Evolutionary conservation across 92 coral and sea anemone species (phyloP), one percentile per base, ranked within the genome.

Genomic region (Palythoa grandiflora): DNA sequence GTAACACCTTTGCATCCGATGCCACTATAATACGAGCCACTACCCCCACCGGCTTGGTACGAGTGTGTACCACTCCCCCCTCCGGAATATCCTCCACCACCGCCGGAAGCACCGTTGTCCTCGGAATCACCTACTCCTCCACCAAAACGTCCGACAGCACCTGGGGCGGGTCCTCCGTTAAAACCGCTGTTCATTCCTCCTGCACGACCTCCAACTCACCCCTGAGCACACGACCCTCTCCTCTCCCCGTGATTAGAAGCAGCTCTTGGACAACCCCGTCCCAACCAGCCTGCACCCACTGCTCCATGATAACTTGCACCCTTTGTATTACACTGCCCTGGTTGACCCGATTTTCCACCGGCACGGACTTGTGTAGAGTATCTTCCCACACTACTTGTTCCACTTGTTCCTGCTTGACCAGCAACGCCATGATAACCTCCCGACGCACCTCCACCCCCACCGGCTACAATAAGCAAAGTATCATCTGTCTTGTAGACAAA

Each of bases 401-500:
- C 48, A 44, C 48, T 44, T 44, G 48, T 44, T 44, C 48, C 48
- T 44, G 48, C 48, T 44, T 44, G 48, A 44, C 96, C 96, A 66
- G 87, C 92, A 53, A 87, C 87, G 20, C 94, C 96, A 19, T 89
- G 71, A 37, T 86, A 94, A 9, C 96, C 96, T 0, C 65, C 86
- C 40, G 92, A 88, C 13, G 89, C 96, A 17, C 96, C 96, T 75
- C 96, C 96, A 38, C 96, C 96, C 76, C 96, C 96, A 81, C 96
- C 96, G 44, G 96, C 96, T 38, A 94, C 96, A 40, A 94, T 21
- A 5, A 92, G 84, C 21, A 94, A 90, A 19, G 48, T 47, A 51
- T 86, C 84, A 54, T 36, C 73, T 65, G 83, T 0, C 1, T 89
- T 89, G 40, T 94, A 94, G 55, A 92, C 94, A 89, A 94, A 93